Conservation (phyloP, 2,888 invertebrate genomes). For the Mechanitis messenoides region DNA sequence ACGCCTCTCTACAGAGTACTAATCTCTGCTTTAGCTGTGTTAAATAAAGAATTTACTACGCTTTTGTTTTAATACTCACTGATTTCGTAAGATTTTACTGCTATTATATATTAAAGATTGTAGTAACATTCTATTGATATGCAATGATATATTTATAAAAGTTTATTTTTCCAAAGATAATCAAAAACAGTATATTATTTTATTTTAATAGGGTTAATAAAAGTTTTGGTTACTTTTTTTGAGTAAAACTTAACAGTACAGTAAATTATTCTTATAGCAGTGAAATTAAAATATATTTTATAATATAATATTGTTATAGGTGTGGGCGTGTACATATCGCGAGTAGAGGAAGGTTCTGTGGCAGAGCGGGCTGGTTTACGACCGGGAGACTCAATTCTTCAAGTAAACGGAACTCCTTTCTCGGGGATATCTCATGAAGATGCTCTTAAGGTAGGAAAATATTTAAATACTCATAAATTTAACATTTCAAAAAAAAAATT, state of each 20-base stretch:
- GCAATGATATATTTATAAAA: too few relatives aligned
- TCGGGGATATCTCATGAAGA: constrained; percentile 94
- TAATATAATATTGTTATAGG: constrained; percentile 61
- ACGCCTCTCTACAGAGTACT: constrained; percentile 29
- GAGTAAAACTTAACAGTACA: too few relatives aligned
- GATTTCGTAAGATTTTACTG: not conserved
- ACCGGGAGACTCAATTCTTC: constrained; percentile 95
- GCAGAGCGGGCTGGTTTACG: constrained; percentile 91
- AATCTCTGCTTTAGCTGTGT: constrained; percentile 23
- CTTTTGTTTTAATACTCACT: constrained; percentile 11
- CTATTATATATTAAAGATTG: too few relatives aligned
- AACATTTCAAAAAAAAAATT: too few relatives aligned
- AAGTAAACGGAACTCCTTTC: constrained; percentile 96
- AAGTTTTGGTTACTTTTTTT: too few relatives aligned
- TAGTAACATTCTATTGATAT: too few relatives aligned
- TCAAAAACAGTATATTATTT: too few relatives aligned
- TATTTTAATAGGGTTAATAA: too few relatives aligned
- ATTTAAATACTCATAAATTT: not conserved
- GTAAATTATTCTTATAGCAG: not conserved
- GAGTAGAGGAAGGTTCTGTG: constrained; percentile 92
- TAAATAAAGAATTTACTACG: constrained; percentile 15
- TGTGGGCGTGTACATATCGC: constrained; percentile 93
- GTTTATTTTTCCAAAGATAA: too few relatives aligned
- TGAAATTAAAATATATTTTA: not conserved
- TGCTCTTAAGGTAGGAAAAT: constrained; percentile 86